Conservation (phyloP, 2,888 invertebrate species). For the Halocaridina rubra region DNA sequence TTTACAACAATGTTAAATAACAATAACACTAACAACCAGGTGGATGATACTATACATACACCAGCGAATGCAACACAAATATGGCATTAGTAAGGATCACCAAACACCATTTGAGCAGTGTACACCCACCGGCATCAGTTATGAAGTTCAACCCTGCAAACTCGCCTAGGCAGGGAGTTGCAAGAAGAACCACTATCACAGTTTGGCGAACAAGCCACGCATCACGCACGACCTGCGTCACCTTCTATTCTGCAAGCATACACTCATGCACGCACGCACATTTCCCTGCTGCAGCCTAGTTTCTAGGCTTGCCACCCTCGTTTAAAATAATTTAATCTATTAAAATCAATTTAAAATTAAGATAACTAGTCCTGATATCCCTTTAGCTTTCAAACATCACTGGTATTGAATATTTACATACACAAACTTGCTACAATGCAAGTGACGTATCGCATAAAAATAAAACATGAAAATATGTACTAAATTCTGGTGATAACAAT, state of each 20-base stretch:
- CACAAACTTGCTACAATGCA: slow-evolving; percentile 33
- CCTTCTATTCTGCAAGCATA: slow-evolving; percentile 53
- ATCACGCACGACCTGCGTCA: neutral
- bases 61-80: slow-evolving; percentile 53
- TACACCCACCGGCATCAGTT: slow-evolving; percentile 47
- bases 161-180: slow-evolving; percentile 16
- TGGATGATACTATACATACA: slow-evolving; percentile 58
- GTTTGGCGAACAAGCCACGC: slow-evolving; percentile 28
- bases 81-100: slow-evolving; percentile 23
- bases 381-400: slow-evolving; percentile 32
- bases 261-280: too few relatives aligned
- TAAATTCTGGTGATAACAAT: slow-evolving; percentile 45
- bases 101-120: slow-evolving; percentile 58
- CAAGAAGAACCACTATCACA: slow-evolving; percentile 50
- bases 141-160: slow-evolving; percentile 43
- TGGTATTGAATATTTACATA: slow-evolving; percentile 48
- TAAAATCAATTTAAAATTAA: slow-evolving; percentile 49
- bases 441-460: slow-evolving; percentile 47
- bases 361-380: slow-evolving; percentile 46
- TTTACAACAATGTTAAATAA: slow-evolving; percentile 56
- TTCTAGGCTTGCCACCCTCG: slow-evolving; percentile 47
- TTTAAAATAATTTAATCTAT: slow-evolving; percentile 56
- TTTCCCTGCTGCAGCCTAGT: slow-evolving; percentile 45
- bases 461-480: slow-evolving; percentile 43
- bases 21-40: slow-evolving; percentile 59